Percentiles rank a stretch among this genome's conserved stretches.
Conservation (phyloP, 2,113 vertebrate species). For the Albula goreensis region DNA sequence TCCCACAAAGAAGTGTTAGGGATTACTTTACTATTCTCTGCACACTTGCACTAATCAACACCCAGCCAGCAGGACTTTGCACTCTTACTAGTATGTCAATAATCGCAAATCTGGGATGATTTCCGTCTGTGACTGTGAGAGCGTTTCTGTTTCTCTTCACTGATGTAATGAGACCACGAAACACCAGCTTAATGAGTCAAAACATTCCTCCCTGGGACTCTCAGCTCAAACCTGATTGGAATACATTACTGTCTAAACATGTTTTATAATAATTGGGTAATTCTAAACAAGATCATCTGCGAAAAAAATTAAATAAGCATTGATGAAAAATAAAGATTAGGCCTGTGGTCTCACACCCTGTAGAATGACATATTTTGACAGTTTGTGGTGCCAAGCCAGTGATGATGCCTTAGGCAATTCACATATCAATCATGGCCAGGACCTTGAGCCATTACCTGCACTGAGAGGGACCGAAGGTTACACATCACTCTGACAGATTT, state of each 20-base stretch:
- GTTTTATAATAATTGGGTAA: neutral
- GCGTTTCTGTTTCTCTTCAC: conserved; percentile 17
- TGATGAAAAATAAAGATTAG: too few species aligned
- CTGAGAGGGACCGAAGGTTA: neutral
- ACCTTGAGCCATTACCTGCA: neutral
- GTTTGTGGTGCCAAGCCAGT: neutral
- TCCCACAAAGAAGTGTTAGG: neutral
- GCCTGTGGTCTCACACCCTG: too few species aligned
- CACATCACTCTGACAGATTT: neutral
- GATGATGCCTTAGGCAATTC: neutral
- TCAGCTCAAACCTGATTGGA: neutral
- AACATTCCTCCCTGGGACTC: neutral
- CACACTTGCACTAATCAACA: neutral
- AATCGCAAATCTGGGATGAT: conserved; percentile 6
- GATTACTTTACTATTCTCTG: neutral
- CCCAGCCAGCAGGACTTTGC: neutral
- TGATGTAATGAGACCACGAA: conserved; percentile 9
- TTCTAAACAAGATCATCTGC: neutral
- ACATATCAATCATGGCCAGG: neutral
- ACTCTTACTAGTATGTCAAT: neutral
- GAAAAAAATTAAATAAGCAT: too few species aligned
- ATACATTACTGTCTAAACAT: neutral
- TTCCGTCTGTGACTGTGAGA: neutral
- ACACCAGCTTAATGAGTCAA: conserved; percentile 12
- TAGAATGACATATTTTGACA: neutral